A percentile compares a stretch with the other conserved stretches of the same genome.
Evolutionary conservation across 2,888 invertebrate genomes (phyloP).

Genomic region (Andrena chrysosceles): DNA sequence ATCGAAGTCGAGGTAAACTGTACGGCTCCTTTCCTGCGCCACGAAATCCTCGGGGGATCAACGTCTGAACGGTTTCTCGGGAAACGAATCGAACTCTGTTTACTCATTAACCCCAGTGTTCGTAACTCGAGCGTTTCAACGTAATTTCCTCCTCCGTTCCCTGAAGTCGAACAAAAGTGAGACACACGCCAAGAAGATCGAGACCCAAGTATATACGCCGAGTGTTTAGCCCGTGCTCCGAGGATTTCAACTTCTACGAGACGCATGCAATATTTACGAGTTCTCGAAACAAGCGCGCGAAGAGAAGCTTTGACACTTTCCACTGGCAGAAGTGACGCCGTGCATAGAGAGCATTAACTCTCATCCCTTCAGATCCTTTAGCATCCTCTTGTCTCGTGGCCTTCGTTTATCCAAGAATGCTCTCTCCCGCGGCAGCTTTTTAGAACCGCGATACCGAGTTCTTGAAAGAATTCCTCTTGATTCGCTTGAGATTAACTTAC

Average conservation of each 20-base stretch:
- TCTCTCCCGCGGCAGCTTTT: not conserved
- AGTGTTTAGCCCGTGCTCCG: not conserved
- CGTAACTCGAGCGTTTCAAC: not conserved
- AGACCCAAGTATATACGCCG: not conserved
- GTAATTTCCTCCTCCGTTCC: too few species aligned
- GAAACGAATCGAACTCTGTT: not conserved
- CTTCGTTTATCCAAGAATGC: not conserved
- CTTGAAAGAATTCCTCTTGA: slow-evolving; percentile 10
- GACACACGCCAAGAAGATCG: not conserved
- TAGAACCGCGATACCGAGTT: not conserved
- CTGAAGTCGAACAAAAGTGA: not conserved
- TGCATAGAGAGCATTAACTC: slow-evolving; percentile 48
- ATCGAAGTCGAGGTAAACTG: not conserved
- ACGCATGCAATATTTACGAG: not conserved
- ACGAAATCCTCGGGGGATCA: not conserved
- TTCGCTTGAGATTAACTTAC: slow-evolving; percentile 18
- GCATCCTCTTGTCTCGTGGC: not conserved
- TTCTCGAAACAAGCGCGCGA: not conserved
- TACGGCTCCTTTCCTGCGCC: not conserved
- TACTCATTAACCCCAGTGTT: not conserved
- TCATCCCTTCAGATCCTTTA: slow-evolving; percentile 42
- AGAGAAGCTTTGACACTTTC: not conserved
- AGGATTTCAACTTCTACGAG: not conserved
- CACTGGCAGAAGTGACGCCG: slow-evolving; percentile 51
- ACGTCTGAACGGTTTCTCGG: not conserved